These are phyloP conservation scores for Coluber constrictor DNA, from an alignment of 2,797 vertebrate species.

Conservation along the genomic window DNA sequence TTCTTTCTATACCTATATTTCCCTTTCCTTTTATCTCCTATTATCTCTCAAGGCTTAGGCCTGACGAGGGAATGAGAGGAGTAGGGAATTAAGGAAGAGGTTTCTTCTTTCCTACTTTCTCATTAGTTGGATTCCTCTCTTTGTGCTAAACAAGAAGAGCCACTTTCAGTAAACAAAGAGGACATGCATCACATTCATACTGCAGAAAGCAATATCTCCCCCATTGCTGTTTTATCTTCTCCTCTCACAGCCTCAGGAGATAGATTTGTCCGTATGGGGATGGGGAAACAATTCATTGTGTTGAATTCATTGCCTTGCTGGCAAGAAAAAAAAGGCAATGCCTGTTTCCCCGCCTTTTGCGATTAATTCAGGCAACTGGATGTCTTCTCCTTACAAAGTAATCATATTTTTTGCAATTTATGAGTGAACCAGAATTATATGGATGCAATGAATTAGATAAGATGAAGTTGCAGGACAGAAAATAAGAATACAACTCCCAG, in stretches of 20 bases:
- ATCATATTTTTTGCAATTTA: neutral
- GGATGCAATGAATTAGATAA: neutral
- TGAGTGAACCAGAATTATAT: neutral
- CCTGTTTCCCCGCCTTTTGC: neutral
- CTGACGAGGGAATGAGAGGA: neutral
- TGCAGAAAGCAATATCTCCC: neutral
- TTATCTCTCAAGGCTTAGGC: neutral
- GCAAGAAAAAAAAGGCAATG: neutral
- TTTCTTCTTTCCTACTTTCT: neutral
- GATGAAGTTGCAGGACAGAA: neutral
- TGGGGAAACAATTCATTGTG: neutral
- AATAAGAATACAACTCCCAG: neutral
- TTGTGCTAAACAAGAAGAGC: neutral
- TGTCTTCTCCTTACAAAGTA: neutral
- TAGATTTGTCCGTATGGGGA: neutral
- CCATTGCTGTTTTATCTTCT: neutral
- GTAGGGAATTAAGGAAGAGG: neutral
- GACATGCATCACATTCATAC: neutral
- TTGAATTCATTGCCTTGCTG: neutral
- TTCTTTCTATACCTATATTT: neutral
- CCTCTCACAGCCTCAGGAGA: neutral
- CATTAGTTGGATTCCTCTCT: neutral
- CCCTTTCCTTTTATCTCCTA: neutral
- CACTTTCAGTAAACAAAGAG: neutral
- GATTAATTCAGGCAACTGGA: neutral